Evolutionary conservation across 2,888 invertebrate genomes (phyloP).

Genomic region (Acanthacorydalis orientalis): DNA sequence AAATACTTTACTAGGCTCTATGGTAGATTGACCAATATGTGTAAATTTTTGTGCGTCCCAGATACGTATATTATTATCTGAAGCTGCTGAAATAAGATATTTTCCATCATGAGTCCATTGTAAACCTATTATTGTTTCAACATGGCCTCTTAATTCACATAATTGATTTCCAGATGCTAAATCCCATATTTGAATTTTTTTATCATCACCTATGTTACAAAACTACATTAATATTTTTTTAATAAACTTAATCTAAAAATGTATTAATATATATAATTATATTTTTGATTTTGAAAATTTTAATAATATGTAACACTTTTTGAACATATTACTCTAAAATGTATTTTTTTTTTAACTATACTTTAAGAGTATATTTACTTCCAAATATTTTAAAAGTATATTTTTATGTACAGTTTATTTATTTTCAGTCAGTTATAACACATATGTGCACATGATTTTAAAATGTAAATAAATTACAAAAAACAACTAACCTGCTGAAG

Average conservation of each 20-base stretch:
- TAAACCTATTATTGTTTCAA: constrained; percentile 41
- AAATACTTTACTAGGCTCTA: not conserved
- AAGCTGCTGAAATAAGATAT: constrained; percentile 47
- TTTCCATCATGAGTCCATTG: constrained; percentile 42
- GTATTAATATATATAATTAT: too few relatives aligned
- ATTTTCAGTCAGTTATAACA: too few relatives aligned
- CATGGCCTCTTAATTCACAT: constrained; percentile 46
- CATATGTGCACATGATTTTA: not conserved
- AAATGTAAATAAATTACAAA: constrained; percentile 1
- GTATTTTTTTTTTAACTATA: too few relatives aligned
- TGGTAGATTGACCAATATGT: not conserved
- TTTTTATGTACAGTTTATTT: too few relatives aligned
- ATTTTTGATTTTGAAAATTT: too few relatives aligned
- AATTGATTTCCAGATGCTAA: constrained; percentile 43
- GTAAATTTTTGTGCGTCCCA: constrained; percentile 31
- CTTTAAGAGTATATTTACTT: too few relatives aligned
- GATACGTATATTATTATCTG: constrained; percentile 45
- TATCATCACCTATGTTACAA: constrained; percentile 40
- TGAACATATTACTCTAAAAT: too few relatives aligned
- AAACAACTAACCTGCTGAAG: constrained; percentile 51
- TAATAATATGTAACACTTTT: too few relatives aligned
- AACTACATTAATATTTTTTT: not conserved
- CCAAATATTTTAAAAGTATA: too few relatives aligned
- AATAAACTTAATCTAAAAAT: not conserved
- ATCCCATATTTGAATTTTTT: constrained; percentile 57